These are phyloP conservation scores for Hemitrygon akajei DNA, from an alignment of 2,797 vertebrate genomes.

Conservation along the genomic window DNA sequence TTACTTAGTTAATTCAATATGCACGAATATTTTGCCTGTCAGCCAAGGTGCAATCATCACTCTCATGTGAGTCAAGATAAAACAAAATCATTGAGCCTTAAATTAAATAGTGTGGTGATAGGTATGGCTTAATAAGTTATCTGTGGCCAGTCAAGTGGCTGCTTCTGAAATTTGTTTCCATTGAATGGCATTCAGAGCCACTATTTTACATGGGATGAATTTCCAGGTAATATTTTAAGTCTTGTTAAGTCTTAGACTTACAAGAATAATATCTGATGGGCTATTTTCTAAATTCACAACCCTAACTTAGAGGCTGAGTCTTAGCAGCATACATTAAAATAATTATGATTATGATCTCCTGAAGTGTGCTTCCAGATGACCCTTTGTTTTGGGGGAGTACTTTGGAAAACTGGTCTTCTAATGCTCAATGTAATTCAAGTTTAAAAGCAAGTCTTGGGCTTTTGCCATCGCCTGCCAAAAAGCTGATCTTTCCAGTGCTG, in stretches of 20 bases:
- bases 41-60: not conserved
- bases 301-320: not conserved
- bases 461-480: not conserved
- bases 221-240: not conserved
- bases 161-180: no score
- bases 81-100: not conserved
- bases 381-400: not conserved
- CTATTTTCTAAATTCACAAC: not conserved
- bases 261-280: not conserved
- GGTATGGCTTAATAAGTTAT: no score
- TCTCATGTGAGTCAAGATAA: not conserved
- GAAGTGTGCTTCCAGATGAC: not conserved
- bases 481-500: not conserved
- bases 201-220: no score
- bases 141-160: no score
- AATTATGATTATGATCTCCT: not conserved
- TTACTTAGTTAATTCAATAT: not conserved
- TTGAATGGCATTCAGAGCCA: no score
- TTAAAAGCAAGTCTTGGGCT: not conserved
- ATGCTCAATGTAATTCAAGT: not conserved
- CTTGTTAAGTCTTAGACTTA: not conserved
- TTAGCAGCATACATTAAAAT: no score
- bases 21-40: not conserved
- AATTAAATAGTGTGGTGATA: not conserved
- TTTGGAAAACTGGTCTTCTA: not conserved